Evolutionary conservation across 2,888 invertebrate genomes (phyloP).

Genomic region (Seladonia tumulorum): DNA sequence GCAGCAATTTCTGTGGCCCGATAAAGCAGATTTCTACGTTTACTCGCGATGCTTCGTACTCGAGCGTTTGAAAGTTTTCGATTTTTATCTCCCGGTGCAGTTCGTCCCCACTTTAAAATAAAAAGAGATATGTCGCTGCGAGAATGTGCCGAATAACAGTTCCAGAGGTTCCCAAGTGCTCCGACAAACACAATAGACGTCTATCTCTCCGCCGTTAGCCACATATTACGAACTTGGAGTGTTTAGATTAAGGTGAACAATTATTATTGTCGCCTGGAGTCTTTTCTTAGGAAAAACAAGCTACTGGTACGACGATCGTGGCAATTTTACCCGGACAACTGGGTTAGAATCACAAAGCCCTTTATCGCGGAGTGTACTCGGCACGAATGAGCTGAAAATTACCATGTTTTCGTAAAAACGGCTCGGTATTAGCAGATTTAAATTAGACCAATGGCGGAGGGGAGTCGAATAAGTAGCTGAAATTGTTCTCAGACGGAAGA

Average conservation of each 20-base stretch:
- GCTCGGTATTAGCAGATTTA: not conserved
- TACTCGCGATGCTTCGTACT: not conserved
- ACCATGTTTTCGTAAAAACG: not conserved
- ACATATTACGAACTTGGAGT: not conserved
- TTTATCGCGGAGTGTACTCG: not conserved
- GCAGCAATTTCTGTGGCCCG: not conserved
- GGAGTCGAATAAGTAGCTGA: not conserved
- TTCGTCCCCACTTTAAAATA: not conserved
- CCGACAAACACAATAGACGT: not conserved
- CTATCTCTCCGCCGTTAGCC: not conserved
- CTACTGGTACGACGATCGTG: not conserved
- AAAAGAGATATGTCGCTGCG: not conserved
- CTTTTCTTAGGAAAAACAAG: not conserved
- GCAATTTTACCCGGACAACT: not conserved
- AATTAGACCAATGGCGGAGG: not conserved
- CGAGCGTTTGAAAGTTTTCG: not conserved
- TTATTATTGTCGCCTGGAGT: not conserved
- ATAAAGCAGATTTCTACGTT: not conserved
- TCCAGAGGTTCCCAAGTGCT: not conserved
- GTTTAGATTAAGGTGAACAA: not conserved
- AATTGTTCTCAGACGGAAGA: not conserved
- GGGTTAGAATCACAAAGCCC: not conserved
- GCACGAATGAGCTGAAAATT: not conserved
- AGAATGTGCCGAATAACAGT: slow-evolving; percentile 6
- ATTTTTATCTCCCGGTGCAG: not conserved